Evolutionary conservation across 2,113 vertebrate species (phyloP), one percentile per base, ranked within the genome.

Genomic region (Microcebus griseorufus): DNA sequence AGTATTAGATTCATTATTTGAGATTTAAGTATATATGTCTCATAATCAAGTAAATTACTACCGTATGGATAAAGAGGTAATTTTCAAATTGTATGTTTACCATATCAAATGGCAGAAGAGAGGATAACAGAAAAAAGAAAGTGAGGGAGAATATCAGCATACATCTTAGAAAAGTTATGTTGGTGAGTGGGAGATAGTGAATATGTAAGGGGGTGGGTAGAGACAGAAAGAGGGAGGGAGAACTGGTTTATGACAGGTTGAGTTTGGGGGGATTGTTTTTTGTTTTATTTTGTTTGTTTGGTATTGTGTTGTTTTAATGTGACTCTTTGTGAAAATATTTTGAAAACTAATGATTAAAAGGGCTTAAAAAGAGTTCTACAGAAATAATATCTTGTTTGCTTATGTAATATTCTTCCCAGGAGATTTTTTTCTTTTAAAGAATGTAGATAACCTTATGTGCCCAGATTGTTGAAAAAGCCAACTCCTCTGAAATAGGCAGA

Each of bases 251-350:
- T 39, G 51, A 67, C 34, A 2, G 39, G 9, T 48, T 62, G 25
- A 32, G 3, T 13, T 67, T 90, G 17, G 9, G 27, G 55, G 18
- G 2, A 10, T 58, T 58, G 55, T 22, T 22, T 20, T 53, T 22
- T 55, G 18, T 79, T 78, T 75, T 45, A 1, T 14, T 90, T n/a
- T 83, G 7, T 18, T 90, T 60, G 60, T 13, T 64, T 64, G 70
- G 23, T 73, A 90, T 39, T 79, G 5, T 14, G 87, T 60, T 48
- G 37, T 65, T 95, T 70, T 72, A 42, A 75, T 25, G 29, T 58
- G 20, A 86, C 5, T 80, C 8, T 80, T 81, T 17, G 14, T 72
- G 29, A 94, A 97, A 84, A 91, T 64, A 55, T 78, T 84, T 94
- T 65, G 17, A 88, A n/a, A 95, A 4, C 20, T 9, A 67, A 27